phyloP scores from a whole-genome alignment of 2,888 invertebrate species.

The Coremacera marginata region DNA sequence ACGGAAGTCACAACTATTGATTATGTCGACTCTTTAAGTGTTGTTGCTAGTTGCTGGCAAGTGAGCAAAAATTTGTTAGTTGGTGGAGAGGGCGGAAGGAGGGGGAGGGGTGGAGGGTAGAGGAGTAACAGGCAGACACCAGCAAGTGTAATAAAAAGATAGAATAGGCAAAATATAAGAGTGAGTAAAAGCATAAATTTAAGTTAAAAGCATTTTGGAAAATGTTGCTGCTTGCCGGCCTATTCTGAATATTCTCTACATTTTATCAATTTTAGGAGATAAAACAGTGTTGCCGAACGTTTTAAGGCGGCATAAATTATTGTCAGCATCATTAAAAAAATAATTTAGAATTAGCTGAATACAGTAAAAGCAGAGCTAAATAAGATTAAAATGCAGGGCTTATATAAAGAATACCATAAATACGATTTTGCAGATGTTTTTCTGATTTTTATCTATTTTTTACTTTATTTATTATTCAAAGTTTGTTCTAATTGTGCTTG shows the following conservation, averaged over 20 bases:
- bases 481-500: too few species aligned
- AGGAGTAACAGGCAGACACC: not conserved
- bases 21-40: constrained; percentile 53
- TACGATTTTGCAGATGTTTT: too few species aligned
- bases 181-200: constrained; percentile 16
- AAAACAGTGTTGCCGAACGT: not conserved
- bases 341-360: too few species aligned
- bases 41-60: not conserved
- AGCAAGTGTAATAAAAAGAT: not conserved
- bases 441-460: too few species aligned
- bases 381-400: too few species aligned
- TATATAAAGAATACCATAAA: too few species aligned
- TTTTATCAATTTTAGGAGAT: constrained; percentile 1
- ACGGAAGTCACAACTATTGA: constrained; percentile 64
- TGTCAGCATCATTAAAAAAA: too few species aligned
- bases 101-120: not conserved
- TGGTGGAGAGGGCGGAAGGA: too few species aligned
- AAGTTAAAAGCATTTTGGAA: constrained; percentile 1
- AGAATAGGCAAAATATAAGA: not conserved
- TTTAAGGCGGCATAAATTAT: not conserved
- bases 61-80: not conserved
- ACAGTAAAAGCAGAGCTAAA: too few species aligned
- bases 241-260: not conserved
- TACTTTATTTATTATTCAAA: too few species aligned
- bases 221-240: not conserved